A percentile compares a stretch with the other conserved stretches of the same genome.
These are phyloP conservation scores for Xiphophorus hellerii DNA, from an alignment of 2,113 vertebrate genomes.

Conservation along the genomic window DNA sequence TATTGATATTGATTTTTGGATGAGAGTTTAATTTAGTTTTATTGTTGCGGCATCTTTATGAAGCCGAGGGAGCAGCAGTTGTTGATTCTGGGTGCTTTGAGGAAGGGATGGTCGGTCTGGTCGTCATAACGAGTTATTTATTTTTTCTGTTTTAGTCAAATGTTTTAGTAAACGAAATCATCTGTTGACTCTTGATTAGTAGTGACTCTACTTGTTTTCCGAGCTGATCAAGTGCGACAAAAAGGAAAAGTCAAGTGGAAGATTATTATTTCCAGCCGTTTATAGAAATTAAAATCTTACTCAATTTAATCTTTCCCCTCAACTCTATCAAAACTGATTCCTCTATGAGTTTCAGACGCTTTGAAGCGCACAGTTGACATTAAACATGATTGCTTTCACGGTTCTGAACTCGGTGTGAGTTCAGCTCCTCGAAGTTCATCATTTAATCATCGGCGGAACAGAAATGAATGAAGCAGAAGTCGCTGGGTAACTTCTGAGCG, in stretches of 20 bases:
- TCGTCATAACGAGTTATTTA: neutral
- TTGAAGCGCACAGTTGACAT: too few species aligned
- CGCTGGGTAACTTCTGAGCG: neutral
- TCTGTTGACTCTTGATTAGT: neutral
- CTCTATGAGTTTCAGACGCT: too few species aligned
- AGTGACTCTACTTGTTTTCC: neutral
- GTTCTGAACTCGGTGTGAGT: neutral
- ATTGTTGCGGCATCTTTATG: conserved; percentile 9
- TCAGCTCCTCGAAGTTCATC: neutral
- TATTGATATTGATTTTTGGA: conserved; percentile 26
- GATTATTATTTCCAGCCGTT: neutral
- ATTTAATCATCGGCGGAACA: neutral
- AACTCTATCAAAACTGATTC: too few species aligned
- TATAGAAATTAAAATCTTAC: neutral
- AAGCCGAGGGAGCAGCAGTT: conserved; percentile 1
- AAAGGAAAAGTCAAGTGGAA: neutral
- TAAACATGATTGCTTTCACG: neutral
- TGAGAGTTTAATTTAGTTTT: conserved; percentile 15
- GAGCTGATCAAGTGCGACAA: too few species aligned
- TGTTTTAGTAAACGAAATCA: neutral
- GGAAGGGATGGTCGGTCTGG: neutral
- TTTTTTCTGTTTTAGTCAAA: too few species aligned
- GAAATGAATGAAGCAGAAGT: neutral
- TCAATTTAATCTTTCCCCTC: too few species aligned
- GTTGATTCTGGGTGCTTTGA: neutral